Conservation (phyloP, 2,113 vertebrate species). For the Bombycilla garrulus region DNA sequence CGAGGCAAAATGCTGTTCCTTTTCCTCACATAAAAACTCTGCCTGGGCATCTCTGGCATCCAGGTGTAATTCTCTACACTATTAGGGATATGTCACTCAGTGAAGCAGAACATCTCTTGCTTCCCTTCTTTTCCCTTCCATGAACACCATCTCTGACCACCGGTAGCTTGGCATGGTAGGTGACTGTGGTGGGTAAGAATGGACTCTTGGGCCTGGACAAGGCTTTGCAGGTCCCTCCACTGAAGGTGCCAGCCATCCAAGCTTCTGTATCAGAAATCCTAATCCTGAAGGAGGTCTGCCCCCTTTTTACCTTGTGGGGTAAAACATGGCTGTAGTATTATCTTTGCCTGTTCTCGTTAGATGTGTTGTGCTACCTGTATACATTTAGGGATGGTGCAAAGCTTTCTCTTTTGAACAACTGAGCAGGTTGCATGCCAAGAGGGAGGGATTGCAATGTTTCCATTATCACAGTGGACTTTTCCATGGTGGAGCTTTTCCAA, state of each 20-base stretch:
- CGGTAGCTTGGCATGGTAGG: rapidly evolving
- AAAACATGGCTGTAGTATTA: not conserved
- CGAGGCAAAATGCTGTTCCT: not conserved
- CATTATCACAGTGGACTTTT: not conserved
- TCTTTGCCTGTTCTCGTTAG: not conserved
- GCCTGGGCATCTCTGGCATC: not conserved
- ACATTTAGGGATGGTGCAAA: not conserved
- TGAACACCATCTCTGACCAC: not conserved
- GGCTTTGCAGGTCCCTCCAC: not conserved
- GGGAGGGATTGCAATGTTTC: not conserved
- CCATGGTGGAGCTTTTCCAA: not conserved
- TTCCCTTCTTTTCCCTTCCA: not conserved
- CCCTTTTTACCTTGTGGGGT: not conserved
- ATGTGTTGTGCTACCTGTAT: not conserved
- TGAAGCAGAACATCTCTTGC: not conserved
- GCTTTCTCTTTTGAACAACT: not conserved
- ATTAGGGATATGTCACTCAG: not conserved
- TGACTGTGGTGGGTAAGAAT: not conserved
- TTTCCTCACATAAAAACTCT: not conserved
- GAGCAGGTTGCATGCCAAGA: not conserved
- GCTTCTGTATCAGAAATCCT: not conserved
- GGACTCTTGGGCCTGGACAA: not conserved
- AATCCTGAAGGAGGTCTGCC: not conserved
- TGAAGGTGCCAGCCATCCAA: rapidly evolving
- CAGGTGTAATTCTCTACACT: rapidly evolving